Conservation (phyloP, 2,797 vertebrate genomes). For the Sarcophilus harrisii region DNA sequence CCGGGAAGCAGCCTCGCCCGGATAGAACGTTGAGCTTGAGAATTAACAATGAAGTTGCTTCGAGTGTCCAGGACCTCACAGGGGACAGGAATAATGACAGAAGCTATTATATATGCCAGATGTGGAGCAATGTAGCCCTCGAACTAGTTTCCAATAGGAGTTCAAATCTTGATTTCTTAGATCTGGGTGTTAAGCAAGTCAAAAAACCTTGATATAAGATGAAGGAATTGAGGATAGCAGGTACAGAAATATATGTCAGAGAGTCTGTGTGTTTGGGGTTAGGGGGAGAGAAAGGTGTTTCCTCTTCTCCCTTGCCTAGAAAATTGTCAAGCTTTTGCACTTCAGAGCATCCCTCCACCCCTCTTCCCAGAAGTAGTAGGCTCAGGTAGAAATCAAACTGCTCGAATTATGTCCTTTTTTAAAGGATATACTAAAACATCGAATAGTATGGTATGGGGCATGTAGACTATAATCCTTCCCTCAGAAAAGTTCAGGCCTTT, state of each 20-base stretch:
- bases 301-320: background rate
- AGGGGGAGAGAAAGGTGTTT: background rate
- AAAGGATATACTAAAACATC: background rate
- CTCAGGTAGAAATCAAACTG: rapidly evolving
- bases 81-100: background rate
- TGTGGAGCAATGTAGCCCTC: background rate
- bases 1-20: background rate
- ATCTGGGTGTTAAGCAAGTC: background rate
- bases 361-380: background rate
- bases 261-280: background rate
- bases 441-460: rapidly evolving
- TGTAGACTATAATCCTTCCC: background rate
- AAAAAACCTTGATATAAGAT: background rate
- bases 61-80: rapidly evolving
- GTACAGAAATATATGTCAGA: background rate
- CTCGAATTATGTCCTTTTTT: background rate
- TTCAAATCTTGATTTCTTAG: background rate
- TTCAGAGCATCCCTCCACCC: background rate
- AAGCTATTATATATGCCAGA: background rate
- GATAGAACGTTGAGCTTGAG: background rate
- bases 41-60: background rate
- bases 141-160: background rate
- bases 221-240: no score
- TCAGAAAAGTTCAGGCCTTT: background rate
- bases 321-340: background rate